Evolutionary conservation across 2,888 invertebrate genomes (phyloP), one percentile per base, ranked within the genome.

Genomic region (Folsomia candida): DNA sequence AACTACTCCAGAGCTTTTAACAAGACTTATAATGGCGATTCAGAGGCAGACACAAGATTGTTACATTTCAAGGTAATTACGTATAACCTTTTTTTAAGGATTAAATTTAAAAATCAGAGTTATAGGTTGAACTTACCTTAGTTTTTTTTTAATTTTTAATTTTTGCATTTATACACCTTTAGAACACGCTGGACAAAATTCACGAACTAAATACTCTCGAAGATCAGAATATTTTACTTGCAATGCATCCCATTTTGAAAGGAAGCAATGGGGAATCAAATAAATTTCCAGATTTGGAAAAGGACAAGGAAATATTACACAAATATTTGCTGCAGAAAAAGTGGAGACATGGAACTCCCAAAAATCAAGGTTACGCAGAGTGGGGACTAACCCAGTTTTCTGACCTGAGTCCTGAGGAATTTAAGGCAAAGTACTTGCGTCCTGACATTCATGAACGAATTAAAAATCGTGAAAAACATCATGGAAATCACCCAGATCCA

Each of bases 361-460:
- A 79, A 57, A 77, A 81, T 71, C 71, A 80, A 65, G 75, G 78
- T 2, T 77, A 76, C 80, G 88, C 88, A 0, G 81, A 82, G 26
- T 89, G 86, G 82, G 89, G 89, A 1, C 80, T 88, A 0, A 89
- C 88, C 1, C 84, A 84, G 67, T 86, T 87, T 74, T 87, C 89
- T 2, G 89, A 89, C 79, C 84, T 89, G 83, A 88, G 88, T 4
- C 85, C 85, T 76, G 82, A 85, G 6, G 89, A 89, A 81, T 89
- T 88, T 80, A 83, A 82, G 80, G 84, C 85, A 0, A 79, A 84
- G 22, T 86, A 87, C 72, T 80, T 86, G 68, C 77, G 82, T 73
- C 80, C 82, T 60, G 80, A 82, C 71, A 79, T 84, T 29, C 66
- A 77, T 1, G 20, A 60, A 18, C 69, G 75, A 51, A 78, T 80